Conservation (phyloP, 2,797 vertebrate genomes). For the Mormyrops boulengeri region DNA sequence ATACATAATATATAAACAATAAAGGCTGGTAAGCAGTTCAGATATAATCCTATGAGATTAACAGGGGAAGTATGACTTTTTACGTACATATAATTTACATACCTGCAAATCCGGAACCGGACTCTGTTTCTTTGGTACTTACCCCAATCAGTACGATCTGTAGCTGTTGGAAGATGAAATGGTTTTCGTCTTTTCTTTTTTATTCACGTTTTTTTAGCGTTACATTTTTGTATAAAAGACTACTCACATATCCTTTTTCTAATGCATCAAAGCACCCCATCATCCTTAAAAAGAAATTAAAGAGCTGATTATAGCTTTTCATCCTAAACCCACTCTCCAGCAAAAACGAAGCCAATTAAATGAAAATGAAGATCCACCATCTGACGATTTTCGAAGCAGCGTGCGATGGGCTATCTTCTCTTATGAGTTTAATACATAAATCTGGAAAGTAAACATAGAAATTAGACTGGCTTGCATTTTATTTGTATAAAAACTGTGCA, state of each 20-base stretch:
- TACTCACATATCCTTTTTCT: constrained; percentile 89
- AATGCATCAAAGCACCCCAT: constrained; percentile 91
- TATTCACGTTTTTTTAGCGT: background rate
- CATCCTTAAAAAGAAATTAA: constrained; percentile 64
- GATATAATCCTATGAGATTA: background rate
- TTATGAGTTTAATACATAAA: constrained; percentile 62
- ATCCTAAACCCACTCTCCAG: background rate
- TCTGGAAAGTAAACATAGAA: constrained; percentile 34
- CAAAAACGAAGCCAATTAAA: background rate
- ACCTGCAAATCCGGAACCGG: background rate
- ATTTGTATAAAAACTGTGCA: background rate
- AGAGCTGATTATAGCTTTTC: background rate
- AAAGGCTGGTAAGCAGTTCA: background rate
- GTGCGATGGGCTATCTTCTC: constrained; percentile 47
- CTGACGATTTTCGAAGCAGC: constrained; percentile 57
- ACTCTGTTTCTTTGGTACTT: constrained; percentile 29
- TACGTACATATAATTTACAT: background rate
- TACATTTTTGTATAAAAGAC: constrained; percentile 10
- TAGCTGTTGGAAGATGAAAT: constrained; percentile 51
- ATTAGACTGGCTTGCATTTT: background rate
- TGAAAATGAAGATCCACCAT: constrained; percentile 38
- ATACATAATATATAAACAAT: background rate
- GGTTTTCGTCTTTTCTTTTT: background rate
- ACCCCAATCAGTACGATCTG: constrained; percentile 68
- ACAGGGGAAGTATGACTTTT: background rate